Evolutionary conservation across 2,797 vertebrate species (phyloP).

Genomic region (Selene dorsalis): DNA sequence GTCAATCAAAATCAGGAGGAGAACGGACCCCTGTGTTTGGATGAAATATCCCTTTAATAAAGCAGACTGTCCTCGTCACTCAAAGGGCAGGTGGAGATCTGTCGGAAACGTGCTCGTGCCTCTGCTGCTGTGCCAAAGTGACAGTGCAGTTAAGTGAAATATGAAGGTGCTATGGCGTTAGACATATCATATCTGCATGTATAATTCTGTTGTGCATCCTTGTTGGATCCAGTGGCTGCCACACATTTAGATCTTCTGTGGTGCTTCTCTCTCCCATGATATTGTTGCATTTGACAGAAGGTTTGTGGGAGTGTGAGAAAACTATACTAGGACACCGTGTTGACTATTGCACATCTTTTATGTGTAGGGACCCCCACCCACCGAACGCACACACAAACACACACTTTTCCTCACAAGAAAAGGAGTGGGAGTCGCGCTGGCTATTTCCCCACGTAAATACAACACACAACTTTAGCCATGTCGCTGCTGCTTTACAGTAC

Average conservation of each 20-base stretch:
- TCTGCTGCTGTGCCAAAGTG: conserved; percentile 37
- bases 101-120: conserved; percentile 4
- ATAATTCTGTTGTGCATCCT: conserved; percentile 42
- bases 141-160: conserved; percentile 53
- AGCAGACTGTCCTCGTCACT: conserved; percentile 42
- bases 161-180: conserved; percentile 31
- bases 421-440: conserved; percentile 71
- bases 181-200: conserved; percentile 36
- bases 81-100: conserved; percentile 27
- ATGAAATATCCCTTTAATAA: conserved; percentile 71
- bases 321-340: conserved; percentile 69
- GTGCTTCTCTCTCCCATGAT: conserved; percentile 53
- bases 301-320: conserved; percentile 80
- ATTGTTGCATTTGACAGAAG: conserved; percentile 74
- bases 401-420: conserved; percentile 37
- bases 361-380: conserved; percentile 45
- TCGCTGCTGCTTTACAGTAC: conserved; percentile 59
- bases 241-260: conserved; percentile 65
- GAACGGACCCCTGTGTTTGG: conserved; percentile 35
- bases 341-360: conserved; percentile 64
- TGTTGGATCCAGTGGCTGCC: conserved; percentile 41
- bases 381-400: not conserved
- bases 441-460: conserved; percentile 65
- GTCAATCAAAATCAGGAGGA: conserved; percentile 69
- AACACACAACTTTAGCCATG: conserved; percentile 68